Conservation (phyloP, 2,888 invertebrate species). For the Spilosoma lubricipeda region DNA sequence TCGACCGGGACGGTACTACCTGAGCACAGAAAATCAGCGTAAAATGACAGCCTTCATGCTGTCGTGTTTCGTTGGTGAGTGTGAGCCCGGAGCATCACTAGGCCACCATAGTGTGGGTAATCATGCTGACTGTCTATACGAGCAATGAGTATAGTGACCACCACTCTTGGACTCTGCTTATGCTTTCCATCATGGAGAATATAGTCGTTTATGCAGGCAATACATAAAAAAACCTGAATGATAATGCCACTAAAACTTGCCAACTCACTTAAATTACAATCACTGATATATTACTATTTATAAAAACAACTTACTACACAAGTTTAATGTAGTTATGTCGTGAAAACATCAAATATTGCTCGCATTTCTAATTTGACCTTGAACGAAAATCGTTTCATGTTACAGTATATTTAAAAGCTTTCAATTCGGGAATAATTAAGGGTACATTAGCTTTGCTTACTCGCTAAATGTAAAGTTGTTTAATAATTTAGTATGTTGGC, state of each 20-base stretch:
- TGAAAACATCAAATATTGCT: slow-evolving; percentile 1
- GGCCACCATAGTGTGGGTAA: too few species aligned
- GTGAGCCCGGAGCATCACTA: too few species aligned
- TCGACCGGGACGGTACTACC: too few species aligned
- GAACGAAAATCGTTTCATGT: slow-evolving; percentile 14
- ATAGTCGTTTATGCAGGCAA: too few species aligned
- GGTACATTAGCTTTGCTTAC: slow-evolving; percentile 10
- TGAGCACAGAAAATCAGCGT: too few species aligned
- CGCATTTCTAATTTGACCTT: slow-evolving; percentile 8
- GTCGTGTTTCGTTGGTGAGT: too few species aligned
- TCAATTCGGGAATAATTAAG: slow-evolving; percentile 10
- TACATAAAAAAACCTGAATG: too few species aligned
- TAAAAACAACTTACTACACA: not conserved
- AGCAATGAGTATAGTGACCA: too few species aligned
- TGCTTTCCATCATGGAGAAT: too few species aligned
- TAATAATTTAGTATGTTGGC: slow-evolving; percentile 7
- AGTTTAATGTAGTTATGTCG: not conserved
- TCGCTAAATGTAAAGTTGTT: slow-evolving; percentile 6
- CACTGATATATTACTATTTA: not conserved
- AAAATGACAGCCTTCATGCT: too few species aligned
- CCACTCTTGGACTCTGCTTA: too few species aligned
- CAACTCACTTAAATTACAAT: not conserved
- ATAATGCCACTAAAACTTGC: not conserved
- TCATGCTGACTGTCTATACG: too few species aligned
- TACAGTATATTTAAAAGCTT: slow-evolving; percentile 14